Evolutionary conservation across 2,888 invertebrate genomes (phyloP).

Genomic region (Falcaria lacertinaria): DNA sequence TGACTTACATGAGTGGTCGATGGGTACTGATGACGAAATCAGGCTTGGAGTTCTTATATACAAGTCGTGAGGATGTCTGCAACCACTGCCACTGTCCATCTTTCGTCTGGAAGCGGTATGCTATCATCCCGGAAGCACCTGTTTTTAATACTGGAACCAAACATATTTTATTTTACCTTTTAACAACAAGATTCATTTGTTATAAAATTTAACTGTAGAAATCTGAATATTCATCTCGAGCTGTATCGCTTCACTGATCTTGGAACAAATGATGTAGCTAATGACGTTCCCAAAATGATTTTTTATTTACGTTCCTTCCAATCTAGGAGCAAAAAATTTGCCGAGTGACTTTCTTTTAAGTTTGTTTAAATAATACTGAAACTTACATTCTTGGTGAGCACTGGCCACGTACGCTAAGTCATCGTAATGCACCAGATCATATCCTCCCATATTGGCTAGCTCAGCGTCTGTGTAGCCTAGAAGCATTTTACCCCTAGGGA

Average conservation of each 20-base stretch:
- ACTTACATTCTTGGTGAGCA: slow-evolving; percentile 99
- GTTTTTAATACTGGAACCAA: slow-evolving; percentile 93
- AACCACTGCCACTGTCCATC: slow-evolving; percentile 98
- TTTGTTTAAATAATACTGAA: not conserved
- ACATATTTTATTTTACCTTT: no score
- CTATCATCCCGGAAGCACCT: slow-evolving; percentile 99
- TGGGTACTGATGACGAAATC: slow-evolving; percentile 99
- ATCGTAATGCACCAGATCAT: slow-evolving; percentile 98
- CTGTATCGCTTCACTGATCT: no score
- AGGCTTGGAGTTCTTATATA: slow-evolving; percentile 99
- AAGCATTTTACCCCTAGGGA: slow-evolving; percentile 93
- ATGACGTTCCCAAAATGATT: no score
- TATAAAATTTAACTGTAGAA: no score
- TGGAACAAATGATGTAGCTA: no score
- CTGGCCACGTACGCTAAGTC: slow-evolving; percentile 98
- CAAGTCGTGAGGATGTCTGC: slow-evolving; percentile 95
- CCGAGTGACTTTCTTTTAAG: no score
- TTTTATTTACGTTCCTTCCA: no score
- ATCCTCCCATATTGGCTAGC: slow-evolving; percentile 95
- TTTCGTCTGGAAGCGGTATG: slow-evolving; percentile 97
- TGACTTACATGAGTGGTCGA: slow-evolving; percentile 95
- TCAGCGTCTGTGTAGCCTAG: slow-evolving; percentile 96
- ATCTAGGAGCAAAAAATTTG: no score
- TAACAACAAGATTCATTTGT: slow-evolving; percentile 1
- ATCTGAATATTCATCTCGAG: no score